phyloP scores from a whole-genome alignment of 2,888 invertebrate genomes.

The Meandrusa payeni region DNA sequence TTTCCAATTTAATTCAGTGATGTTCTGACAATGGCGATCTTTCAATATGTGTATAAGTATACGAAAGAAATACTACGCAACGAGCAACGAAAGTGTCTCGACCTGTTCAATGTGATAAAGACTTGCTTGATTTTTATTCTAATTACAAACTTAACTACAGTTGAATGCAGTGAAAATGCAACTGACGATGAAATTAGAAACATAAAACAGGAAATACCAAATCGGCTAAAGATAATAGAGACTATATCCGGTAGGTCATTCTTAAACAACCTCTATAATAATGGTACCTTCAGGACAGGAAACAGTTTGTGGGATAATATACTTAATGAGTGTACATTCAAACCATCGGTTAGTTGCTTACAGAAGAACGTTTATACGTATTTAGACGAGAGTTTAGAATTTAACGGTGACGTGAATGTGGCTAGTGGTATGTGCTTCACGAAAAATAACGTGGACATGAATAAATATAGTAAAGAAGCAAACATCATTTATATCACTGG shows the following conservation, averaged over 20 bases:
- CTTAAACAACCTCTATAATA: slow-evolving; percentile 60
- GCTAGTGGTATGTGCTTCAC: slow-evolving; percentile 83
- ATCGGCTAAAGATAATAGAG: slow-evolving; percentile 55
- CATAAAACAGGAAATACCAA: slow-evolving; percentile 45
- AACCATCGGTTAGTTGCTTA: slow-evolving; percentile 86
- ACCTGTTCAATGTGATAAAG: slow-evolving; percentile 39
- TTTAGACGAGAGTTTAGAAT: slow-evolving; percentile 83
- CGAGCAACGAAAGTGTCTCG: slow-evolving; percentile 28
- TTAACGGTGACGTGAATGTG: slow-evolving; percentile 83
- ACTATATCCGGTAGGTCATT: slow-evolving; percentile 57
- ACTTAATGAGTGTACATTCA: slow-evolving; percentile 84
- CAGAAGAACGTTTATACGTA: slow-evolving; percentile 89
- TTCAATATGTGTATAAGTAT: slow-evolving; percentile 27
- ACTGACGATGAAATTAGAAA: slow-evolving; percentile 37
- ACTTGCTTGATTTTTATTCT: slow-evolving; percentile 47
- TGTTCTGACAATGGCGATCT: slow-evolving; percentile 54
- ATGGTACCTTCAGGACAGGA: slow-evolving; percentile 77
- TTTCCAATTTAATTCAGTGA: slow-evolving; percentile 39
- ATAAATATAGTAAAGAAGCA: slow-evolving; percentile 76
- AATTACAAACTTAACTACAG: slow-evolving; percentile 42
- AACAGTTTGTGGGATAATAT: slow-evolving; percentile 88
- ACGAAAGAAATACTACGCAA: slow-evolving; percentile 22
- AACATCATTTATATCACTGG: slow-evolving; percentile 72
- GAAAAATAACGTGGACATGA: slow-evolving; percentile 82
- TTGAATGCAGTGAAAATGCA: slow-evolving; percentile 42